Percentiles rank a stretch among this genome's conserved stretches.
Evolutionary conservation across 2,888 invertebrate species (phyloP).

Genomic region (Brachypalpus laphriformis): DNA sequence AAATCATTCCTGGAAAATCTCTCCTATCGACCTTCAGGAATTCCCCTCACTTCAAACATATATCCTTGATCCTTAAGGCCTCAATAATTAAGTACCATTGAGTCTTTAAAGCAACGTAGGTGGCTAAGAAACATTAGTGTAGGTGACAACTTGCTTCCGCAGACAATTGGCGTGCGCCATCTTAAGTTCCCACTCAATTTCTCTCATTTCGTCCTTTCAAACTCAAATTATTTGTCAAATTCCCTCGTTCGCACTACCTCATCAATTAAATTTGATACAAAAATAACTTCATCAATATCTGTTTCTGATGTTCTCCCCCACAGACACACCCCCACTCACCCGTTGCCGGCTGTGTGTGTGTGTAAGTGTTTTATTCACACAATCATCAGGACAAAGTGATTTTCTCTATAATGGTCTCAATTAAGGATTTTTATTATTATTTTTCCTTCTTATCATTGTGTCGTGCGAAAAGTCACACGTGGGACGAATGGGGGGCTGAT

Average conservation of each 20-base stretch:
- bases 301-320: background rate
- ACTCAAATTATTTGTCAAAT: slow-evolving; percentile 27
- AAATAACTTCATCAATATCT: slow-evolving; percentile 22
- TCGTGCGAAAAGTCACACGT: slow-evolving; percentile 48
- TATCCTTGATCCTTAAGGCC: background rate
- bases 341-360: background rate
- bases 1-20: background rate
- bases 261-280: slow-evolving; percentile 47
- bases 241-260: slow-evolving; percentile 3
- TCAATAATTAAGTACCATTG: background rate
- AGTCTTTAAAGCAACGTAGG: background rate
- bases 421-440: slow-evolving; percentile 33
- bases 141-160: slow-evolving; percentile 1
- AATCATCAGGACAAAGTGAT: slow-evolving; percentile 45
- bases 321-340: background rate
- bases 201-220: slow-evolving; percentile 8
- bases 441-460: background rate
- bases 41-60: no score
- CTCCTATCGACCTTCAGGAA: background rate
- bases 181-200: slow-evolving; percentile 13
- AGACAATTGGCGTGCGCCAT: background rate
- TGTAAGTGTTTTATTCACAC: background rate
- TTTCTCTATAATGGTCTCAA: slow-evolving; percentile 48
- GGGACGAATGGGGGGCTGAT: slow-evolving; percentile 23
- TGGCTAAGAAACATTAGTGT: background rate